Evolutionary conservation across 2,888 invertebrate genomes (phyloP), one percentile per base, ranked within the genome.

Genomic region (Phyllotreta striolata): DNA sequence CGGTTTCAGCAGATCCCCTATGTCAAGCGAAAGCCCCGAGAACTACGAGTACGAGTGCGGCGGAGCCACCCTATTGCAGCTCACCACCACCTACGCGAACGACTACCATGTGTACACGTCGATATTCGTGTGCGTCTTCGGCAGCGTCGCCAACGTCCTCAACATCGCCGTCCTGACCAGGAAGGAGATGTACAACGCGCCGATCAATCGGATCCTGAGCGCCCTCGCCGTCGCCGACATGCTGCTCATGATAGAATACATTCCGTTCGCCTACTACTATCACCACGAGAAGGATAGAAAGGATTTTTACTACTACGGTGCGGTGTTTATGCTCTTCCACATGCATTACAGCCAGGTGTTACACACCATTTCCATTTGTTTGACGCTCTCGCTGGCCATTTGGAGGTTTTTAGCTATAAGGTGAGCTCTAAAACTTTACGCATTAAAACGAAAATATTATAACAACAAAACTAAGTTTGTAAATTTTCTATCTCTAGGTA

Each of bases 171-270:
- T 96, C 0, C 83, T 96, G 68, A 92, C 95, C 8, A 85, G 92
- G 55, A 89, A 91, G 65, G 91, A 92, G 77, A 86, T 95, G 85
- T 88, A 90, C 10, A 86, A 87, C 60, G 91, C 94, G 0, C 93
- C 95, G 0, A 95, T 95, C 72, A 96, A 96, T 81, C 85, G 91
- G 43, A 91, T 96, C 58, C 85, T 96, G 54, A 93, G 92, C 68
- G 89, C 91, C 80, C 81, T 96, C 57, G 95, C 96, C 0, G 91
- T 93, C 0, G 92, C 94, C 1, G 96, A 96, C 79, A 90, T 95
- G 81, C 86, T 95, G 70, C 92, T 96, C 35, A 96, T 96, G 90
- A 81, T 95, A 78, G 94, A 95, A 74, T 93, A 92, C 77, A 87
- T 92, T 67, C 91, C 91, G 3, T 91, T 89, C 76, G 87, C 89